Evolutionary conservation across 1,140 invertebrate genomes (phyloP), one percentile per base, ranked within the genome.

Genomic region (Tetramorium parvispinum): DNA sequence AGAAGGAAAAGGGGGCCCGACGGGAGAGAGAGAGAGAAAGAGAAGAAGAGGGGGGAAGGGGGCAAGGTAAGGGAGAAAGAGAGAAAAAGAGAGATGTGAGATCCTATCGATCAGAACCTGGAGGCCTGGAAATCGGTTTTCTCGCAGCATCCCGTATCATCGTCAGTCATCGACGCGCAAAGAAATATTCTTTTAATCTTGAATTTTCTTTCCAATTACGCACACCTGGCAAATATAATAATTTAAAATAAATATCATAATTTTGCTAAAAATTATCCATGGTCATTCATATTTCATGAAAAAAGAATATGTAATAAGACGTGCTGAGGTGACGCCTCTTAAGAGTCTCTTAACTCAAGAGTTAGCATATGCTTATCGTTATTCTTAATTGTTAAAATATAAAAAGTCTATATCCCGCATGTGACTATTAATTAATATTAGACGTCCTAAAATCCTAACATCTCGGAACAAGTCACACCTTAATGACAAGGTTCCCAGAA

Each of bases 81-180:
- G 53, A 40, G 37, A 27, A 32, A 85, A 6, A 49, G 46, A 86
- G 63, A 79, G 24, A 66, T 21, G 37, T 32, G 37, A 78, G 81
- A 73, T 85, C 57, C 24, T 57, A 87, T 89, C 88, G 88, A 89
- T 90, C 85, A 68, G 77, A 86, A 90, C 77, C 86, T 90, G 77
- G 27, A 88, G 65, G 59, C 63, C 66, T 90, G 88, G 86, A 91
- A 91, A 88, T 88, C 88, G 75, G 46, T 90, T 90, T 86, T 73
- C 78, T 85, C 76, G 77, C 82, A 55, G 71, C 77, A 89, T 88
- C 71, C 63, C 70, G 79, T 85, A 32, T 32, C 32, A 32, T 32
- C 32, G 32, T 32, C 32, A 37, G 24, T 83, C 63, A 5, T 43
- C 59, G 40, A 21, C 21, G 46, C 37, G 37, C 40, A 27, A 27